Base-by-base conservation (phyloP, 2,797 vertebrate species). In the Pipistrellus kuhlii region DNA sequence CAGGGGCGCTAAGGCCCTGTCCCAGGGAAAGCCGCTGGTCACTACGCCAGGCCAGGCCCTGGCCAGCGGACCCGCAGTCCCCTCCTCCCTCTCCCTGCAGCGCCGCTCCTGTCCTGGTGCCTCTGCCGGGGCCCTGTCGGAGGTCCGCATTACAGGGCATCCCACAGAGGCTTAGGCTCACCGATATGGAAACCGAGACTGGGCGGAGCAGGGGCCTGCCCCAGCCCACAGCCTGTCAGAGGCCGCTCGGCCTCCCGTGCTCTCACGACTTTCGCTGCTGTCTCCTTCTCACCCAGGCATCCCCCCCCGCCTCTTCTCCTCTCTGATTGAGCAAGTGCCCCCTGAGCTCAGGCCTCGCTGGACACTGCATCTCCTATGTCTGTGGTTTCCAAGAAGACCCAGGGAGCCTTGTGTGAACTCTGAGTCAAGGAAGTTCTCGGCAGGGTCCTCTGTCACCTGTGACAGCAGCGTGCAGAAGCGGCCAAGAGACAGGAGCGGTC, bases 361-460 rank as follows among this genome's bases (percentile, higher is more conserved):
- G 30, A 25, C 57, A 55, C 11, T 3, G 57, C 21, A 11, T 27
- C 57, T 27, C 12, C 25, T n/a, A 53, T 4, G 0, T 32, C 27
- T 59, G 62, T 51, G 84, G 51, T 59, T 71, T 62, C 90, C 86
- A 44, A 48, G 78, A 75, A 83, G 91, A 59, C 71, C 38, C 53
- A 21, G 11, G 46, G 72, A 89, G 23, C 14, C 38, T 71, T 8
- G 17, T 77, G 35, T 88, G 80, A 85, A 85, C 18, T n/a, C 41
- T 10, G 23, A 51, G 68, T 32, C 69, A 76, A 46, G 64, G 48
- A 18, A 71, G 64, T n/a, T 76, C 86, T 53, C 18, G 0, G 14
- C 13, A 8, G 55, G 71, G 44, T 32, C 73, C 82, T 93, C 11
- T 23, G 59, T 78, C 71, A 81, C 62, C 55, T 68, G 51, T 20